Evolutionary conservation across 2,888 invertebrate genomes (phyloP).

Genomic region (Mimumesa dahlbomi): DNA sequence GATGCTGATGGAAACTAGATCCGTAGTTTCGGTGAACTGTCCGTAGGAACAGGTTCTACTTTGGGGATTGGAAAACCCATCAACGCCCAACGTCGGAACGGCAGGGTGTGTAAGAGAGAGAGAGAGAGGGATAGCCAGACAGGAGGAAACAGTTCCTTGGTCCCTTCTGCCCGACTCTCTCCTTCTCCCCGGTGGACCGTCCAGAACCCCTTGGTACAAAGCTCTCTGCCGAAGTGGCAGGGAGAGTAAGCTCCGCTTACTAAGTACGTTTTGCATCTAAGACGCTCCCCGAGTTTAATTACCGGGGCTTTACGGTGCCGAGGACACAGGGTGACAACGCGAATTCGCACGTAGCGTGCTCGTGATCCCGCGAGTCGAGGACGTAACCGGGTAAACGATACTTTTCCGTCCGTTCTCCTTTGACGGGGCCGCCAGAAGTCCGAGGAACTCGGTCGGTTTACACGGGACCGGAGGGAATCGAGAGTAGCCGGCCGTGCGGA

Average conservation of each 20-base stretch:
- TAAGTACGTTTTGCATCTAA: conserved; percentile 79
- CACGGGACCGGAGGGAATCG: too few species aligned
- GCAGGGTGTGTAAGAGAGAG: conserved; percentile 39
- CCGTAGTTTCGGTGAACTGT: conserved; percentile 65
- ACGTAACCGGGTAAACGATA: too few species aligned
- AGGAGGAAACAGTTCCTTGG: conserved; percentile 38
- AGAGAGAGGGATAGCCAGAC: conserved; percentile 13
- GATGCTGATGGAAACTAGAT: conserved; percentile 66
- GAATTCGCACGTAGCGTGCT: conserved; percentile 19
- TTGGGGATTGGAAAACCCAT: conserved; percentile 71
- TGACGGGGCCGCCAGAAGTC: too few species aligned
- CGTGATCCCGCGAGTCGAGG: neutral
- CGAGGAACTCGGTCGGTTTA: too few species aligned
- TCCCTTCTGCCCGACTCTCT: conserved; percentile 19
- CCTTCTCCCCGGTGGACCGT: conserved; percentile 58
- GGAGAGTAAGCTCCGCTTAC: conserved; percentile 71
- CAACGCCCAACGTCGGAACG: conserved; percentile 62
- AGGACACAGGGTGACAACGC: conserved; percentile 37
- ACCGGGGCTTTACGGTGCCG: conserved; percentile 69
- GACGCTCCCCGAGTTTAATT: conserved; percentile 77
- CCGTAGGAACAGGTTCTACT: conserved; percentile 64
- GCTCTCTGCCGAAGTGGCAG: conserved; percentile 39
- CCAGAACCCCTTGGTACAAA: conserved; percentile 58
- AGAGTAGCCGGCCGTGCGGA: too few species aligned
- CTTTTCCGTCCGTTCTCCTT: neutral